Evolutionary conservation across 2,113 vertebrate genomes (phyloP), one percentile per base, ranked within the genome.

Genomic region (Colaptes auratus): DNA sequence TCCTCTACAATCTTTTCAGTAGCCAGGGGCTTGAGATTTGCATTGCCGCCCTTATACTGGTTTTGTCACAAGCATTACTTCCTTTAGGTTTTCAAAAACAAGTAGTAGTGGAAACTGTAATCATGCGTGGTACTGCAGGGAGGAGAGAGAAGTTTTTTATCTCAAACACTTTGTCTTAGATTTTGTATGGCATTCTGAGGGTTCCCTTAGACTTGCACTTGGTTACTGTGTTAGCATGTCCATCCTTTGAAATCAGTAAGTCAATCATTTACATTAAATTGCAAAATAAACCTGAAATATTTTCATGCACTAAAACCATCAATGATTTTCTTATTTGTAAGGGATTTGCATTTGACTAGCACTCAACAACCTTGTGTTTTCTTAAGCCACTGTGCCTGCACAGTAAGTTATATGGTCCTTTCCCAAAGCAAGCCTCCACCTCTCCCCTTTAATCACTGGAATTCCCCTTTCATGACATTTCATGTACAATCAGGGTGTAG

Each of bases 381-480:
- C 56, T 84, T 66, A 75, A 82, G 35, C 35, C 70, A 59, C 76
- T 76, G 65, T 81, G 30, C 27, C 61, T 64, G 44, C 85, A 69
- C n/a, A 39, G 76, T 24, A 33, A 75, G 42, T 76, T 42, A 12
- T 77, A 70, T 15, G 13, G 0, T 76, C 88, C 36, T 73, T 86
- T 71, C n/a, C 50, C 55, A 74, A 84, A 93, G 83, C 77, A 92
- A 93, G 78, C 63, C 66, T 84, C 58, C 88, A 91, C 55, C 79
- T 95, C 66, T 92, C 64, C 61, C 52, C 50, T 83, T 75, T 63
- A 15, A 15, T 80, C 80, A 21, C 42, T 86, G 95, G 93, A 95
- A 96, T 96, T 96, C 76, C 95, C 92, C 96, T 86, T 96, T 93
- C 92, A 64, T 90, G 88, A 90, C 82, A 78, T 31, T 92, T 95